A percentile compares a stretch with the other conserved stretches of the same genome.
Conservation (phyloP, 2,888 invertebrate genomes). For the Nephrotoma flavescens region DNA sequence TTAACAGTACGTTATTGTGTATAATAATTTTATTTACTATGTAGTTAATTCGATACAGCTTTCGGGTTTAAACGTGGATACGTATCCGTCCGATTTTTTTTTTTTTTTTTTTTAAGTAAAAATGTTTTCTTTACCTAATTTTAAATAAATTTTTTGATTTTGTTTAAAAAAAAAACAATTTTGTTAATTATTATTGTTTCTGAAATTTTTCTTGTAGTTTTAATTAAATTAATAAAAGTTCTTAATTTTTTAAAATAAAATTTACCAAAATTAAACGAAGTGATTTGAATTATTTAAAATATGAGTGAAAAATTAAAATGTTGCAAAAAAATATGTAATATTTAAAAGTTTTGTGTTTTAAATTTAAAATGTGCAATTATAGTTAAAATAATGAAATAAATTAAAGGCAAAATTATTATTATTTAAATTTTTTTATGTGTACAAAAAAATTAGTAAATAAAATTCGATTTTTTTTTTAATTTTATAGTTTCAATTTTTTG, state of each 20-base stretch:
- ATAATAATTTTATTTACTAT: not conserved
- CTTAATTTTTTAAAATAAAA: not conserved
- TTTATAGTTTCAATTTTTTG: not conserved
- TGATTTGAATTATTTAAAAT: not conserved
- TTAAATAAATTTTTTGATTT: not conserved
- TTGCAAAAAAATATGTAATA: not conserved
- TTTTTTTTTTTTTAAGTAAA: not conserved
- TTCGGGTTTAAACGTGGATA: slow-evolving; percentile 3
- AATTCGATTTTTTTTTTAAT: not conserved
- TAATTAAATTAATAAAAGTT: not conserved
- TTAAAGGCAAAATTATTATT: not conserved
- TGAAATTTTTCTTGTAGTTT: not conserved
- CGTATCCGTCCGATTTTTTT: slow-evolving; percentile 1
- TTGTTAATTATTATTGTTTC: not conserved
- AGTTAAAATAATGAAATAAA: not conserved
- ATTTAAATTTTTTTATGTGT: not conserved
- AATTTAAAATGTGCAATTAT: not conserved
- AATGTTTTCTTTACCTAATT: not conserved
- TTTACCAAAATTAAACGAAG: not conserved
- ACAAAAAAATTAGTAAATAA: not conserved
- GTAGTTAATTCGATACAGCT: slow-evolving; percentile 1
- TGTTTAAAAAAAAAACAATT: not conserved
- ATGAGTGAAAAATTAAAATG: not conserved
- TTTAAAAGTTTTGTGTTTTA: not conserved
- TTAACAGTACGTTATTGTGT: not conserved